Evolutionary conservation across 1,140 invertebrate genomes (phyloP).

Genomic region (Listronotus oregonensis): DNA sequence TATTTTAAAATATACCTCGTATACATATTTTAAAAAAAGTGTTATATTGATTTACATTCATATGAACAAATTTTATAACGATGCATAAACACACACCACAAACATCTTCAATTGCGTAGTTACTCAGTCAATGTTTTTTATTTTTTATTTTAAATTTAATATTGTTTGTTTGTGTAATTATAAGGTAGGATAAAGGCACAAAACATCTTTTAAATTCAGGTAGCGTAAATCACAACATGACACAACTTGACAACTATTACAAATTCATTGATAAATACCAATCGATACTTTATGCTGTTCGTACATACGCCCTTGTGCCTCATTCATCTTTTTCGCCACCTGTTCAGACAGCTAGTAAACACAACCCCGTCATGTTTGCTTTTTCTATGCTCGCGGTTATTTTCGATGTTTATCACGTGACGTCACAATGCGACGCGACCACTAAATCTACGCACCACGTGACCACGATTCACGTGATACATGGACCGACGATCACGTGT

Average conservation of each 20-base stretch:
- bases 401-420: slow-evolving; percentile 47
- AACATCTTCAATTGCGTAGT: no score
- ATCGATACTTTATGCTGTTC: slow-evolving; percentile 36
- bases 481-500: slow-evolving; percentile 39
- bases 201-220: no score
- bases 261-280: slow-evolving; percentile 41
- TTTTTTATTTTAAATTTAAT: no score
- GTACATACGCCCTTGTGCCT: slow-evolving; percentile 32
- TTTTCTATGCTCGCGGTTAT: slow-evolving; percentile 36
- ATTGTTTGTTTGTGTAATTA: no score
- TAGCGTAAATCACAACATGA: slow-evolving; percentile 20
- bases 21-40: no score
- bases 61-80: no score
- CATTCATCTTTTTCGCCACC: slow-evolving; percentile 48
- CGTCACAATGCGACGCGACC: slow-evolving; percentile 29
- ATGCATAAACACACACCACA: no score
- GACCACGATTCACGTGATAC: slow-evolving; percentile 41
- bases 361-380: slow-evolving; percentile 33
- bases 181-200: no score
- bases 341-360: slow-evolving; percentile 45
- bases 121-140: no score
- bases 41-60: no score
- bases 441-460: slow-evolving; percentile 36
- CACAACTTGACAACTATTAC: slow-evolving; percentile 34
- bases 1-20: no score